Evolutionary conservation across 2,888 invertebrate genomes (phyloP), one percentile per base, ranked within the genome.

Genomic region (Drosophila mimetica): DNA sequence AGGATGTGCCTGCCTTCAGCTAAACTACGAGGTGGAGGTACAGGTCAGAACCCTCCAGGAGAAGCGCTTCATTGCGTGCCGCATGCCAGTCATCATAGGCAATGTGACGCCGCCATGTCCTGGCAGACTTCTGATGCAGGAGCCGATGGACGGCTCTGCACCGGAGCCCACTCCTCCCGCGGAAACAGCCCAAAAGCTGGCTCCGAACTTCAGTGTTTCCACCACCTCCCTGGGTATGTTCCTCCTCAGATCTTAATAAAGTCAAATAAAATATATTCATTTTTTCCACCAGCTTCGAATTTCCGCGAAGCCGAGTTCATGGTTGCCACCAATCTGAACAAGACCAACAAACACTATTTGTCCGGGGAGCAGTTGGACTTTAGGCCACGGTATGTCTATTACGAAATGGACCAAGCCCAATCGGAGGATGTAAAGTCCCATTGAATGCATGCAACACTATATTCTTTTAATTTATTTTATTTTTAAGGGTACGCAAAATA

Each of bases 381-480:
- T 8, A 81, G 80, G n/a, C 90, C 90, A 2, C 88, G 86, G 9
- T 90, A 90, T 74, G 77, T 90, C 3, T 90, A 90, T 59, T 90
- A 87, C 28, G 83, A 71, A 60, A 60, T 39, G 39, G 60, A 69
- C 11, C 60, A 51, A 13, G 18, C 53, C 4, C 37, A 60, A 16
- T 8, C 44, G 11, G 20, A 44, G 20, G 57, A 65, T 16, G 44
- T 51, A 13, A 60, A 25, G 14, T 34, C 47, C 2, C 37, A 41
- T 36, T 52, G 36, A 42, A 16, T 20, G 16, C 14, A 53, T 9
- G 1, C 4, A 25, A 5, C 4, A 14, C 11, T n/a, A 9, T 25
- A 16, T 28, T 36, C 4, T 2, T 7, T 16, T 55, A 25, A 47
- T 34, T 36, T 47, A 47, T 47, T 55, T 18, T 3, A 46, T 25